Percentiles rank a stretch among this genome's conserved stretches.
phyloP scores from a whole-genome alignment of 2,797 vertebrate species.

The Enteromius afrohamiltoni region DNA sequence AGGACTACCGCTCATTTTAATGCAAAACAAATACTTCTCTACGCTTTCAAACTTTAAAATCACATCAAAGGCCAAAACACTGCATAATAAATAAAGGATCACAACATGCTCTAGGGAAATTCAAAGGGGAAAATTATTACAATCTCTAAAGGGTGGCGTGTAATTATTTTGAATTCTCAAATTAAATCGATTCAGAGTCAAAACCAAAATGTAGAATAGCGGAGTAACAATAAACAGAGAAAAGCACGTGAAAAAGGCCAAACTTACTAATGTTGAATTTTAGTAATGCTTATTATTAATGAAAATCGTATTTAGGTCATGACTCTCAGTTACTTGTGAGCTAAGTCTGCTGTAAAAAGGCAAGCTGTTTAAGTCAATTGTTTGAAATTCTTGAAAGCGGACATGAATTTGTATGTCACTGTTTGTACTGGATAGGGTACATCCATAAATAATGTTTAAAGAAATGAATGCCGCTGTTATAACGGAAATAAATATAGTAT shows the following conservation, averaged over 20 bases:
- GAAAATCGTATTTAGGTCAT: background rate
- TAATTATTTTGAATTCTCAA: constrained; percentile 12
- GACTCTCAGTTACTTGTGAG: background rate
- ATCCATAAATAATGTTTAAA: background rate
- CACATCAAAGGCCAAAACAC: too few species aligned
- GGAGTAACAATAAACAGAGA: background rate
- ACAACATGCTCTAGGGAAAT: constrained; percentile 15
- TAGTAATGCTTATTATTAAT: background rate
- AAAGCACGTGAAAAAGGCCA: background rate
- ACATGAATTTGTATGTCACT: background rate
- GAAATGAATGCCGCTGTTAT: background rate
- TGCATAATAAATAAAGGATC: constrained; percentile 4
- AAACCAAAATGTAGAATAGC: background rate
- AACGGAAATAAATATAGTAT: background rate
- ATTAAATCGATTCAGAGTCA: background rate
- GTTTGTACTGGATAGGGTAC: background rate
- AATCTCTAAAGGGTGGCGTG: constrained; percentile 12
- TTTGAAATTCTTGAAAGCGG: background rate
- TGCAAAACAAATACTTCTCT: background rate
- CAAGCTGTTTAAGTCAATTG: background rate
- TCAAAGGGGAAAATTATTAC: background rate
- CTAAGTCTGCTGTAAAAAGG: background rate
- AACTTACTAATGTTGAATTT: background rate
- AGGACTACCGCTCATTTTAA: background rate
- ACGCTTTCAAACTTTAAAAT: background rate